phyloP scores from a whole-genome alignment of 2,888 invertebrate genomes.

The Agonopterix alstromeriana region DNA sequence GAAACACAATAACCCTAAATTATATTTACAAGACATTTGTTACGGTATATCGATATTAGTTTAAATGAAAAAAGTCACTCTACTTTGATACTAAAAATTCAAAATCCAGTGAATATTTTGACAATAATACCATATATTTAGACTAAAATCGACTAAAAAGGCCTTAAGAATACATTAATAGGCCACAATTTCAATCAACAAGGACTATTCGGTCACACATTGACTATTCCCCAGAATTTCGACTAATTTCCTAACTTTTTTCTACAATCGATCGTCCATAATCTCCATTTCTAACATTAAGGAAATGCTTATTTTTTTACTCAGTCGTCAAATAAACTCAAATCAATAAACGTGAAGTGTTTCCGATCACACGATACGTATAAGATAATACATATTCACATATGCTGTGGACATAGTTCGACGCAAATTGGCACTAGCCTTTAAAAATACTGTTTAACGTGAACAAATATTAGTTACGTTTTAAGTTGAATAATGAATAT shows the following conservation, averaged over 20 bases:
- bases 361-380: too few relatives aligned
- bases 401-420: not conserved
- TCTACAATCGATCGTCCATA: conserved; percentile 24
- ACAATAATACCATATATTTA: conserved; percentile 8
- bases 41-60: not conserved
- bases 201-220: conserved; percentile 21
- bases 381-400: not conserved
- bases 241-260: conserved; percentile 14
- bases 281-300: conserved; percentile 19
- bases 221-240: conserved; percentile 24
- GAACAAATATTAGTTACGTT: conserved; percentile 2
- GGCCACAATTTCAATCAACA: conserved; percentile 10
- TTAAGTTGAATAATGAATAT: conserved; percentile 9
- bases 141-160: conserved; percentile 18
- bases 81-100: not conserved
- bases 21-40: conserved; percentile 23
- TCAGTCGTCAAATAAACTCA: conserved; percentile 21
- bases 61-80: not conserved
- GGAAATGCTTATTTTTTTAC: conserved; percentile 23
- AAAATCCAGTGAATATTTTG: not conserved
- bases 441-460: conserved; percentile 16
- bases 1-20: conserved; percentile 29
- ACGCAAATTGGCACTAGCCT: conserved; percentile 27
- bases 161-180: conserved; percentile 8
- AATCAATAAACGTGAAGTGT: not conserved